Evolutionary conservation across 2,113 vertebrate genomes (phyloP), one percentile per base, ranked within the genome.

Genomic region (Conger conger): DNA sequence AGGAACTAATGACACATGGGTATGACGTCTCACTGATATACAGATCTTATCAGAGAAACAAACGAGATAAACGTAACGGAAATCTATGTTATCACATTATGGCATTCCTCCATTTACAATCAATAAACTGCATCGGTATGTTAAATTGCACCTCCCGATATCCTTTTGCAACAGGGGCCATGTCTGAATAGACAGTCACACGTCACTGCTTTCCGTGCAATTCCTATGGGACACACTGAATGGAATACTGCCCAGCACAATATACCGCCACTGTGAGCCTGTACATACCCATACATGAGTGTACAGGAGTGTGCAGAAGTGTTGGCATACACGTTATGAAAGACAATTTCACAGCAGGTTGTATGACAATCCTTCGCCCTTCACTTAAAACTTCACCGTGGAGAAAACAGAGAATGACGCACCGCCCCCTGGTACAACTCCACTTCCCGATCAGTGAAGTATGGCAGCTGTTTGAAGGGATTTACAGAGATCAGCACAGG

Each of bases 371-470:
- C 7, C 45, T 50, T 50, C 15, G 9, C 45, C 45, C 1, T 7
- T 50, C 45, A 50, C 45, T 50, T 15, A 2, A n/a, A 37, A 36
- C 50, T 36, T 82, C 33, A 40, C 37, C 17, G 20, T 42, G 30
- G 30, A 68, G 4, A 20, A 82, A 80, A 11, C 84, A 50, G 45
- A 50, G 11, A 15, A 50, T 15, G 11, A 92, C 96, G 94, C 82
- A 97, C 96, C 57, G 96, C 95, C 35, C 95, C 96, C 91, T 97
- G 96, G 93, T 97, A 97, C 13, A 96, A 90, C 85, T 97, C 96
- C 77, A 97, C 94, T 82, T 97, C 96, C 30, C 93, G 89, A 0
- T 96, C 95, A 0, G 94, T 94, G 89, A 97, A 97, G 86, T 97
- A 97, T 0, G 95, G 95, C 89, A 97, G 91, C 85, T 96, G 95